These are phyloP conservation scores for Orius insidiosus DNA, from an alignment of 1,140 invertebrate genomes.

Conservation along the genomic window DNA sequence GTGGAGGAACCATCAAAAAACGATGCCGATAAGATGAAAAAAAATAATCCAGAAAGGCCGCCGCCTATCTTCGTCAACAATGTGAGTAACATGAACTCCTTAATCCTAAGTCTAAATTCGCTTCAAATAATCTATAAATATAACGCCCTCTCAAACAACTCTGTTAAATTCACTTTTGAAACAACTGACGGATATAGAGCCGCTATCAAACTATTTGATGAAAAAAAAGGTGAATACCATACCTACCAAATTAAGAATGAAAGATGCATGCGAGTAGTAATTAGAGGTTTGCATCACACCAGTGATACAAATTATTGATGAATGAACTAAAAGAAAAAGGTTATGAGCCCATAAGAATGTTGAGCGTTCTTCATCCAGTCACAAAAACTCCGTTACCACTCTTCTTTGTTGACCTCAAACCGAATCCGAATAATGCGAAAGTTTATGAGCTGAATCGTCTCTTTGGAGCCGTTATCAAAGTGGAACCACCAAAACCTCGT, in stretches of 20 bases:
- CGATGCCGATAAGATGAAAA: too few relatives aligned
- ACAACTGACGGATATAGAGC: not conserved
- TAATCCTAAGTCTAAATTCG: not conserved
- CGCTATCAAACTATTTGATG: not conserved
- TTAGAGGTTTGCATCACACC: slow-evolving; percentile 22
- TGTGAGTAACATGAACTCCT: slow-evolving; percentile 2
- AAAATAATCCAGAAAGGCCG: too few relatives aligned
- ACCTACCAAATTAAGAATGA: slow-evolving; percentile 25
- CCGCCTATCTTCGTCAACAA: slow-evolving; percentile 7
- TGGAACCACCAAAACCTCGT: slow-evolving; percentile 21
- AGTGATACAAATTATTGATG: slow-evolving; percentile 18
- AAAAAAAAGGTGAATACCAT: slow-evolving; percentile 17
- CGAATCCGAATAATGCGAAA: slow-evolving; percentile 22
- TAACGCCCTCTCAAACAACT: not conserved
- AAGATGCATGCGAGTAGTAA: slow-evolving; percentile 23
- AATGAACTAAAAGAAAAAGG: too few relatives aligned
- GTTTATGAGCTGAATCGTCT: slow-evolving; percentile 23
- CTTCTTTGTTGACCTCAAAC: slow-evolving; percentile 24
- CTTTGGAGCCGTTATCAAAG: slow-evolving; percentile 20
- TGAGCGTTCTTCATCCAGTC: slow-evolving; percentile 6
- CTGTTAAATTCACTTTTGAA: not conserved
- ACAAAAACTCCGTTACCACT: slow-evolving; percentile 21
- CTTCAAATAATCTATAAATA: too few relatives aligned
- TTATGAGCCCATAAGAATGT: not conserved
- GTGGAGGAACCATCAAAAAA: too few relatives aligned